Base-by-base conservation (phyloP, 2,113 vertebrate genomes). In the Oryzias melastigma region DNA sequence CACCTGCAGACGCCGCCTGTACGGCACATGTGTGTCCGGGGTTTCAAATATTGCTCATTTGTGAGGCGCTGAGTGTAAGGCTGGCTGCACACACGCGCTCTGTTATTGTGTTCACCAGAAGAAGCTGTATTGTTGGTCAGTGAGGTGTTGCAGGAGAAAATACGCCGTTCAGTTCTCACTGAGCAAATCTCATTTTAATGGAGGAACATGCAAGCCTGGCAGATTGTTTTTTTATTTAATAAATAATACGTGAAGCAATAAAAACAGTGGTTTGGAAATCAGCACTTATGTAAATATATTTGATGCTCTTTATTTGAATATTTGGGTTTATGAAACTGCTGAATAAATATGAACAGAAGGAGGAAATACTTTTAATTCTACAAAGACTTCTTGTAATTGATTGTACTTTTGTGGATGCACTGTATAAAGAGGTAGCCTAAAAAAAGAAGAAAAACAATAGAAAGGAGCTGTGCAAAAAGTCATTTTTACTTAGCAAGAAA, bases 41-140 rank as follows among this genome's bases (percentile, higher is more conserved):
- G 65, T 79, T 77, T 22, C 69, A 75, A 77, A 53, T 29, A 48
- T 59, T 41, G 52, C 42, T 64, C 46, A 22, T 83, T 79, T 62
- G 58, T 60, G 62, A 74, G 59, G 81, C 64, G n/a, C 16, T 57
- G 65, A 62, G 46, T 27, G 57, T 61, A 64, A 75, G 73, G 10
- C n/a, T 55, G 48, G 10, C 6, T 18, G 49, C 62, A 45, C 22
- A 71, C 27, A 46, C 22, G 18, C 29, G 52, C 57, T 19, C 58
- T 72, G 65, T 74, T 57, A 46, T 74, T 63, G 59, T 73, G 52
- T 63, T 68, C 67, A 61, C 50, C 2, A 43, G 18, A 49, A 62
- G 48, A 74, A 58, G 57, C 16, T 73, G 45, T 60, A 60, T 65
- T 71, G 47, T 48, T 14, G 61, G 41, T 68, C 57, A 62, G 54